Evolutionary conservation across 2,797 vertebrate species (phyloP), one percentile per base, ranked within the genome.

Genomic region (Gallinago nigripennis): DNA sequence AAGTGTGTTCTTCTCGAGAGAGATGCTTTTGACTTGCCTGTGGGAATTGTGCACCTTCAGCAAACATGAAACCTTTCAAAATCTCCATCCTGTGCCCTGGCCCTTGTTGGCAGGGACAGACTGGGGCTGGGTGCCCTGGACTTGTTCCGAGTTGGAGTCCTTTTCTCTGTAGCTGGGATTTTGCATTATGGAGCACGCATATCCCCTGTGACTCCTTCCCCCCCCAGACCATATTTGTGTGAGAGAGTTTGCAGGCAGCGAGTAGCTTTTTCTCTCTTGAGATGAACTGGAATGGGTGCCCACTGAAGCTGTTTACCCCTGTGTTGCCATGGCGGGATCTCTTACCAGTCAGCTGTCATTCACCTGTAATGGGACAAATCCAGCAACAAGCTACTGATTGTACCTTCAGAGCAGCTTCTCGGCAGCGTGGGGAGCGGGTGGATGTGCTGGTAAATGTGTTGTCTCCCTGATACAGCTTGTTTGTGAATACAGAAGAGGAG

Each of bases 401-500:
- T 39, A 15, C 23, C 45, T 54, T 35, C 12, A 14, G 50, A 16
- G 8, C 6, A 4, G 69, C 75, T 48, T 48, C 45, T 51, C 0
- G 0, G 83, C 90, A 66, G 83, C 3, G 1, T 21, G 45, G 73
- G 65, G 25, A 37, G 71, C 1, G 3, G 15, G 41, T 30, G 69
- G 24, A 50, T 61, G 33, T 72, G 68, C 84, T 95, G 86, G 64
- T 96, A 79, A 85, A 35, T 46, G 37, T 68, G 57, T 24, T 87
- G 28, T 86, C 48, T 51, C 61, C 54, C 28, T n/a, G 57, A 18
- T 79, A 39, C 97, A 99, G 99, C 97, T 98, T 99, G 97, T 99
- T 99, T 90, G 98, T 99, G 91, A 99, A 98, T 95, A 99, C 98
- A 0, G 99, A 99, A 96, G 99, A 99, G 69, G 99, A 99, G 92